Percentiles rank a stretch among this genome's conserved stretches.
These are phyloP conservation scores for Gallinago nigripennis DNA, from an alignment of 2,797 vertebrate species.

Conservation along the genomic window DNA sequence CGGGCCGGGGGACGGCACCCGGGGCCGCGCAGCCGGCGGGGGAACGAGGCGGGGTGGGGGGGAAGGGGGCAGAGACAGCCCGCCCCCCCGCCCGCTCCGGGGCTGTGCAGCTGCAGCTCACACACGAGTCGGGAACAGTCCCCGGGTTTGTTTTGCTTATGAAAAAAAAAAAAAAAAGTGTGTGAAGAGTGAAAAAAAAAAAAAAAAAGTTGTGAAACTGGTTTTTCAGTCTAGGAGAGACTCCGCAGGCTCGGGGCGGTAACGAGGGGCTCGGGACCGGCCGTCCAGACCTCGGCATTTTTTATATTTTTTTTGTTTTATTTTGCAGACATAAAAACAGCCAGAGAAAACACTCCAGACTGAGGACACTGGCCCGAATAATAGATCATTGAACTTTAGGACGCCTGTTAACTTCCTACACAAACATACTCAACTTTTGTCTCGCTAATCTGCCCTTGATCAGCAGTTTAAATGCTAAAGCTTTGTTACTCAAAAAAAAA, in stretches of 20 bases:
- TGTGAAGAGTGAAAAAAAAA: neutral
- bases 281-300: conserved; percentile 55
- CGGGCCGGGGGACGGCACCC: neutral
- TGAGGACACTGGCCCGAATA: conserved; percentile 72
- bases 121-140: conserved; percentile 68
- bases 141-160: conserved; percentile 42
- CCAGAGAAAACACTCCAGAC: conserved; percentile 6
- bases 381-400: conserved; percentile 80
- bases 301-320: neutral
- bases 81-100: conserved; percentile 31
- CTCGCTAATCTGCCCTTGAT: conserved; percentile 90
- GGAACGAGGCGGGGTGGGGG: neutral
- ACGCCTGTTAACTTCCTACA: conserved; percentile 81
- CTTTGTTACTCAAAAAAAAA: conserved; percentile 73
- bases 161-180: neutral
- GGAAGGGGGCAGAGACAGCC: neutral
- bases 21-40: neutral
- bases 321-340: conserved; percentile 52
- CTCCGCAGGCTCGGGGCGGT: conserved; percentile 63
- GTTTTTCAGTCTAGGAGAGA: conserved; percentile 74
- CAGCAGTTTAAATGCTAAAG: conserved; percentile 86
- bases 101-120: conserved; percentile 63
- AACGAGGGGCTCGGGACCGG: conserved; percentile 69
- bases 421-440: conserved; percentile 86
- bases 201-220: conserved; percentile 77